These are phyloP conservation scores for Ceratotherium simum DNA, from an alignment of 2,113 vertebrate genomes.

Conservation along the genomic window DNA sequence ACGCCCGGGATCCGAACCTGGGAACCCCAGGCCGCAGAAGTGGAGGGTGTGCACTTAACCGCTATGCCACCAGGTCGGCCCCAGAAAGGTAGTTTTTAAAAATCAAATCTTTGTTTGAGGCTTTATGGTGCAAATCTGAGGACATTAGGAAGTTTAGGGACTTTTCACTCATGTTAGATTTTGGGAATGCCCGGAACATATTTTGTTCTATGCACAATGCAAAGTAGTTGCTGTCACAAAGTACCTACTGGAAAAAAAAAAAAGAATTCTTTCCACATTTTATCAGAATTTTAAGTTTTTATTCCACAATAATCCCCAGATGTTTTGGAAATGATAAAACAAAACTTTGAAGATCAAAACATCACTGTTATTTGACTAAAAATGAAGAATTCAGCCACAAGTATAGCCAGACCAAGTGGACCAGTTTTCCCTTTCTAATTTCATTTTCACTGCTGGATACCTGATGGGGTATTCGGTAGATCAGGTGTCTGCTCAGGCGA, in stretches of 20 bases:
- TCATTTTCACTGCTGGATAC: not conserved
- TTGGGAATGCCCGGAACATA: not conserved
- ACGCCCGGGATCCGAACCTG: too few relatives aligned
- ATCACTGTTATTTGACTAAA: not conserved
- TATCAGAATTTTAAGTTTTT: conserved; percentile 31
- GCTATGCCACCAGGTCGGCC: too few relatives aligned
- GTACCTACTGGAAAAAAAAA: not conserved
- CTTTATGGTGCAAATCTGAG: not conserved
- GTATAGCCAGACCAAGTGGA: not conserved
- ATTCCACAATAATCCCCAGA: not conserved
- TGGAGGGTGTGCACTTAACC: too few relatives aligned
- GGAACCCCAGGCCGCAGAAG: too few relatives aligned
- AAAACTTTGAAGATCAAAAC: not conserved
- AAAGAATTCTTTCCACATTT: not conserved
- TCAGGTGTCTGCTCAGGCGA: not conserved
- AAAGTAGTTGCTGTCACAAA: not conserved
- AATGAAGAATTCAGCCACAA: not conserved
- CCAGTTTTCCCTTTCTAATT: not conserved
- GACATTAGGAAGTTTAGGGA: not conserved
- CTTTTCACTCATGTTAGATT: not conserved
- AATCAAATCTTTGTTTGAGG: not conserved
- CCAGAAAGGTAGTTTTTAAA: not conserved
- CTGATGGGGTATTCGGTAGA: not conserved
- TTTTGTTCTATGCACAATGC: not conserved
- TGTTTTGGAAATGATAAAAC: conserved; percentile 5